Evolutionary conservation across 2,113 vertebrate genomes (phyloP), one percentile per base, ranked within the genome.

Genomic region (Myrmecobius fasciatus): DNA sequence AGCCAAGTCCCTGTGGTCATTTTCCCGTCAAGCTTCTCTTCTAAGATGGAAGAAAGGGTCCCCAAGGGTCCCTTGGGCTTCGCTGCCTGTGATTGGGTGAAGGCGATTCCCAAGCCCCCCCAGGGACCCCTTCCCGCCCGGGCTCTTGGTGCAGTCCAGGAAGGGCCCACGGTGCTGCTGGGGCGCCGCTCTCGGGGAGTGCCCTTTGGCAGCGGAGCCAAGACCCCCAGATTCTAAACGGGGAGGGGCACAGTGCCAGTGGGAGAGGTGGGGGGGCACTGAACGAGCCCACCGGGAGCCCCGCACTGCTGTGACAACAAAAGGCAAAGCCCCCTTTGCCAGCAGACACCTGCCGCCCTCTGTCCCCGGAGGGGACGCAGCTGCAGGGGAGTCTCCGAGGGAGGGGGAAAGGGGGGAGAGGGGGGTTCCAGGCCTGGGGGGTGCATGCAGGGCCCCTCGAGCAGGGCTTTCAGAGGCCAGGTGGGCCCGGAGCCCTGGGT

Each of bases 211-310:
- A 6, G 36, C 8, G 89, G 48, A 12, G 43, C 52, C 89, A 90
- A 89, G 52, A 53, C 10, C 51, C 43, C n/a, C 46, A 4, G 26
- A 26, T 53, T 22, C 22, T 90, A 8, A 12, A 92, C 4, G 8
- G 0, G 25, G 53, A 54, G 53, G 53, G 53, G 6, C 53, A 1
- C 25, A 9, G 8, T 25, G 53, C 25, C 9, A 25, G 53, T 7
- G 8, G 53, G 75, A 93, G 67, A 60, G 54, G 26, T 24, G 89
- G 93, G 75, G 89, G 17, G 52, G 93, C 92, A 51, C 52, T 95
- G 54, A 28, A 28, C 0, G 53, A 53, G 53, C 54, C 88, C 88
- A 51, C 93, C 92, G 89, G 28, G 67, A 95, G n/a, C 4, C n/a
- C n/a, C n/a, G n/a, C n/a, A n/a, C n/a, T n/a, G 11, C 11, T 53